Evolutionary conservation across 2,888 invertebrate genomes (phyloP), one percentile per base, ranked within the genome.

Genomic region (Cheilosia impressa): DNA sequence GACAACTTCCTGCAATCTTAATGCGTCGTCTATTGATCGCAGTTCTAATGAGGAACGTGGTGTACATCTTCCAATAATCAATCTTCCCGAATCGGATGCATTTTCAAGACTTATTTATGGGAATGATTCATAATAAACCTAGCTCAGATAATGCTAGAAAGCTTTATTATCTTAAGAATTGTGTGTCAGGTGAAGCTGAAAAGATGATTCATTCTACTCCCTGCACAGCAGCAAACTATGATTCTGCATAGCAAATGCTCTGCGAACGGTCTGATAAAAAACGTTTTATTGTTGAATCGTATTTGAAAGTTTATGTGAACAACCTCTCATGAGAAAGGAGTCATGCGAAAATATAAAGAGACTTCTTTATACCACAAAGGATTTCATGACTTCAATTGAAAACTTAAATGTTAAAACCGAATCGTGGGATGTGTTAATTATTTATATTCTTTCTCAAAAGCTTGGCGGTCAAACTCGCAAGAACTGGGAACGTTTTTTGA

Each of bases 251-350:
- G 66, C n/a, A 53, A 66, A 55, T 13, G 10, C 41, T 66, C 9
- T 53, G 13, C 17, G 27, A 66, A 5, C 17, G 53, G 5, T 41
- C 17, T 9, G 17, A 53, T 31, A 53, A 66, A 68, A 27, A 17
- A 34, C 53, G 68, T 55, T 68, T 55, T 15, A 68, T 68, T 17
- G n/a, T 53, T 10, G 55, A 68, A 43, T 53, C 53, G 3, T 55
- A 53, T 43, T 31, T 68, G 13, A 68, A 55, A 17, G 27, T 2
- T 55, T 55, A 43, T 53, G 66, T 27, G 66, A n/a, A 55, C 66
- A 55, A 17, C 53, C 66, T 24, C n/a, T 41, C n/a, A 22, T 66
- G 66, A 17, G 17, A 17, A 57, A 38, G 7, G 34, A 57, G n/a
- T 57, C 34, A 9, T 17, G 24, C 10, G n/a, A n/a, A n/a, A n/a